phyloP scores from a whole-genome alignment of 1,140 invertebrate genomes.

The Maniola jurtina region DNA sequence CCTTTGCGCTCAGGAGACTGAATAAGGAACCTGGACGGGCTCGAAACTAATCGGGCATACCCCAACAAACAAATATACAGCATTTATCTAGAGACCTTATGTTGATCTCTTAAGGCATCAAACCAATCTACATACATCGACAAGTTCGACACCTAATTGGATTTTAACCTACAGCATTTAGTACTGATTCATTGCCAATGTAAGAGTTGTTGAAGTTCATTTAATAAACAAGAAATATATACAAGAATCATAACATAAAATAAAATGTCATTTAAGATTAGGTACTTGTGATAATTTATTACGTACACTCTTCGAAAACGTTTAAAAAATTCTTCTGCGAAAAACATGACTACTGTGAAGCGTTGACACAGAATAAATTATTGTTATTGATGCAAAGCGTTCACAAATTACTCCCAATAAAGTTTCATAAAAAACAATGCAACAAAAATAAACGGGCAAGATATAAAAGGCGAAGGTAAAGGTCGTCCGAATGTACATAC shows the following conservation, averaged over 20 bases:
- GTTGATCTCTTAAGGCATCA: too few species aligned
- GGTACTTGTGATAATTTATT: constrained; percentile 11
- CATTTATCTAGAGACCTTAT: too few species aligned
- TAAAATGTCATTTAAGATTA: background rate
- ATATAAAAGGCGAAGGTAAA: constrained; percentile 51
- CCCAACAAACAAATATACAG: too few species aligned
- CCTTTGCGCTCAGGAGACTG: too few species aligned
- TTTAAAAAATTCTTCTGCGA: constrained; percentile 16
- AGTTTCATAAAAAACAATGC: constrained; percentile 32
- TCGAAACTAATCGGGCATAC: too few species aligned
- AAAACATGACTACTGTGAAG: constrained; percentile 20
- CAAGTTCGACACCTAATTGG: too few species aligned
- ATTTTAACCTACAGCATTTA: too few species aligned
- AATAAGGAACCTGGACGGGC: too few species aligned
- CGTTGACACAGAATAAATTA: constrained; percentile 24
- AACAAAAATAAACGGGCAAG: constrained; percentile 35
- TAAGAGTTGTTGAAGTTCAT: background rate
- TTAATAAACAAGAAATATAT: background rate
- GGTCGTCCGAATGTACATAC: constrained; percentile 40
- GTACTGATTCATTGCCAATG: too few species aligned
- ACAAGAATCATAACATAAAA: background rate
- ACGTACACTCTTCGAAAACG: constrained; percentile 6
- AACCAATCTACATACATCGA: too few species aligned
- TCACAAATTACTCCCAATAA: constrained; percentile 25
- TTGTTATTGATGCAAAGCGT: constrained; percentile 28